Percentiles rank a stretch among this genome's conserved stretches.
Conservation (phyloP, 2,797 vertebrate genomes). For the Hypotaenidia philippensis region DNA sequence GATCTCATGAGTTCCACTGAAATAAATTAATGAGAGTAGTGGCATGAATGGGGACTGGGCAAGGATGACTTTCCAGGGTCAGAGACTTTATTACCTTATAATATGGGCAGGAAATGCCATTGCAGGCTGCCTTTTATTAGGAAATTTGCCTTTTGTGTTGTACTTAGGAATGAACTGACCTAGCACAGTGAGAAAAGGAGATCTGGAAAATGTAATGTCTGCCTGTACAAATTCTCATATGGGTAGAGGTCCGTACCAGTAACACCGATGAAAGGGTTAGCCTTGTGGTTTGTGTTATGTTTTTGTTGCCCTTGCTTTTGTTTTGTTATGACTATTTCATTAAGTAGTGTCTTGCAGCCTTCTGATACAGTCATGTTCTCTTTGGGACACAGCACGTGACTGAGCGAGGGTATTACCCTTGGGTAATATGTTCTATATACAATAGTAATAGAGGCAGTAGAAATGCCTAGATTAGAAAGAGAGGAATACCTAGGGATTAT, state of each 20-base stretch:
- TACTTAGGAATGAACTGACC: not conserved
- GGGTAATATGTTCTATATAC: constrained; percentile 49
- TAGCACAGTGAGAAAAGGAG: not conserved
- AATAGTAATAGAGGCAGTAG: not conserved
- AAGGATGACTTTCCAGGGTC: not conserved
- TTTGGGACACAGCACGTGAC: not conserved
- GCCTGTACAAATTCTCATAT: accelerated
- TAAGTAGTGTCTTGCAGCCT: not conserved
- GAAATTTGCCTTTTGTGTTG: not conserved
- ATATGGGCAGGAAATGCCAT: not conserved
- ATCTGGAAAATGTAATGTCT: not conserved
- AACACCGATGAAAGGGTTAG: accelerated
- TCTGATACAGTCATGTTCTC: not conserved
- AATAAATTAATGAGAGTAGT: not conserved
- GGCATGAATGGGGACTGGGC: not conserved
- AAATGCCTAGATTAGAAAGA: constrained; percentile 61
- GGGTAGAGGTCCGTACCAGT: not conserved
- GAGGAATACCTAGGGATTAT: constrained; percentile 51
- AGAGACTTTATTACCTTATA: not conserved
- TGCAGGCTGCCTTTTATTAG: not conserved
- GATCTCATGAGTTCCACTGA: accelerated
- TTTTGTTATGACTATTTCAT: not conserved
- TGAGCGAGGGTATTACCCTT: not conserved
- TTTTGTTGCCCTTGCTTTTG: not conserved
- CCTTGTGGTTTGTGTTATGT: not conserved